Conservation (phyloP, 2,797 vertebrate genomes). For the Lycodopsis pacificus region DNA sequence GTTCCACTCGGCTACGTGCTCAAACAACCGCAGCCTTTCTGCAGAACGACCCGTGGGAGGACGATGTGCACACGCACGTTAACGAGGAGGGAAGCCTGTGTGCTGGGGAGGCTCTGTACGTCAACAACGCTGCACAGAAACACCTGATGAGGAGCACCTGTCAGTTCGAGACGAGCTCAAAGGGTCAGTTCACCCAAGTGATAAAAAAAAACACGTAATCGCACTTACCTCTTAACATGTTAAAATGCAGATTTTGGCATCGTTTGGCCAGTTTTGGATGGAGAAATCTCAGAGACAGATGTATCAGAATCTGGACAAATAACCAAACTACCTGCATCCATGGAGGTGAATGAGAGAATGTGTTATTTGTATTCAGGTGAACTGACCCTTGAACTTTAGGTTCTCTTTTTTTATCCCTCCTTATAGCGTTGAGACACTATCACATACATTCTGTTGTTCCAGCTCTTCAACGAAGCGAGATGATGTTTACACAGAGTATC, state of each 20-base stretch:
- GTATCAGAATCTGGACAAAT: neutral
- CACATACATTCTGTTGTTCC: neutral
- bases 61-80: conserved; percentile 37
- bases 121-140: conserved; percentile 13
- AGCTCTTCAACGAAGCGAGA: neutral
- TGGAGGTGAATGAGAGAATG: neutral
- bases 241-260: neutral
- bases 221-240: neutral
- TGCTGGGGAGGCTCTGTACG: conserved; percentile 3
- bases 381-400: conserved; percentile 10
- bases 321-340: neutral
- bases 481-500: neutral
- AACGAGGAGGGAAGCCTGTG: conserved; percentile 20
- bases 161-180: neutral
- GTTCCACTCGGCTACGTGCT: conserved; percentile 66
- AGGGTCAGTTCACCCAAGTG: neutral
- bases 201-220: neutral
- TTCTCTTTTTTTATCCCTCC: neutral
- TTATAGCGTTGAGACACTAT: neutral
- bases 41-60: conserved; percentile 47
- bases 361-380: neutral
- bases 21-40: conserved; percentile 58
- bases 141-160: conserved; percentile 57
- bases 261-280: neutral
- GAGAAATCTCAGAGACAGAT: neutral